Evolutionary conservation across 1,140 invertebrate genomes (phyloP), one percentile per base, ranked within the genome.

Genomic region (Drosophila hydei): DNA sequence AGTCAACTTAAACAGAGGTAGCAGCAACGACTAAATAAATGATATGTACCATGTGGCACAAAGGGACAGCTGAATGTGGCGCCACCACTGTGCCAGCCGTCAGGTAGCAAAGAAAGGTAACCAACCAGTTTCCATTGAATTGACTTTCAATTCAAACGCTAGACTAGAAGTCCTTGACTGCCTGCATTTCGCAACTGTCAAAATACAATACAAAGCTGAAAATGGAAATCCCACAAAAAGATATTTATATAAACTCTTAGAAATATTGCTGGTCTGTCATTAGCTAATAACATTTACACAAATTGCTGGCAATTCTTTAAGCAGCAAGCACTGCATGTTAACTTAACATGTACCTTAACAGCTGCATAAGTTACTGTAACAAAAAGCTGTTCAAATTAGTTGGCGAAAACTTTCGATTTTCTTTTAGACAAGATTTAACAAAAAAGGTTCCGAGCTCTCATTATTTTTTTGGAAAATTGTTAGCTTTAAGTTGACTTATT

Each of bases 21-120:
- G 51, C 67, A 54, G 42, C 47, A 47, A 40, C 36, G 40, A 70
- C 73, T 75, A 50, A 79, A 84, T 84, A 75, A 84, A 78, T 84
- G 76, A 83, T 75, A 77, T 55, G 47, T 67, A 38, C 54, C 38
- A 51, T 65, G 62, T 65, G 38, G 16, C 50, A 64, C 23, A 27
- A 47, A 30, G 60, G 48, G 50, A 16, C 60, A 48, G 23, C 30
- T 40, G 33, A 18, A 51, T 30, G 59, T 16, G 50, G 50, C 50
- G 30, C 50, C 50, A 30, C 30, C 50, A 52, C 50, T 19, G 18
- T 6, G 50, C 12, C 30, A 21, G 21, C 30, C 38, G 51, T 11
- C 19, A 23, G 19, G 30, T 3, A 7, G 36, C 7, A 2, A 30
- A 9, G 8, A 40, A 42, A 62, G n/a, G 56, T 60, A 59, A 67